Base-by-base conservation (phyloP, 2,113 vertebrate species). In the Syngnathus typhle region DNA sequence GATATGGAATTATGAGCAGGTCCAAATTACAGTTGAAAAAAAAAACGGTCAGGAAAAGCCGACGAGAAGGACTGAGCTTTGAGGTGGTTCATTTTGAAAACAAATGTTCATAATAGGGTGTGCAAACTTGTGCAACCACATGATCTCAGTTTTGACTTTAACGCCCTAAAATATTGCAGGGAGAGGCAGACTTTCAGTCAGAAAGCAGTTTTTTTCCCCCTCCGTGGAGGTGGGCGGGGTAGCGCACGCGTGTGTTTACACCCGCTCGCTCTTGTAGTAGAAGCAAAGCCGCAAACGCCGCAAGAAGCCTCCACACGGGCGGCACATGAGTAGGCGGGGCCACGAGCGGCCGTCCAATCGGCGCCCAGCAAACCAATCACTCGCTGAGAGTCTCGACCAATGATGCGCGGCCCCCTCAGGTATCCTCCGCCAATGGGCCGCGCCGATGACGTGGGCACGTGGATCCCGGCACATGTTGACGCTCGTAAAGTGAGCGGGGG, bases 401-500 rank as follows among this genome's bases (percentile, higher is more conserved):
- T 90, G 11, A 55, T 37, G 65, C 1, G 44, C 44, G 56, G 27
- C 63, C 6, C 52, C 44, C 23, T 15, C 13, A 15, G 55, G 10
- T 47, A 32, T 43, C 65, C 64, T 49, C 60, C 55, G 11, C 12
- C 88, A 87, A 87, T 89, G 38, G 79, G 7, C 71, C 66, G 59
- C 65, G 71, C 69, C 73, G 73, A 84, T 68, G 84, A 68, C 73
- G 68, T 81, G 78, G 88, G 90, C 91, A 92, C 91, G 91, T 92
- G 91, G 85, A 88, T 84, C 68, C 60, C 69, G 75, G 88, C 91
- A 89, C 90, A 90, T 90, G 90, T 90, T 90, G 88, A 87, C 79
- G 88, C 83, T 88, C 70, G 82, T 87, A 89, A 86, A 88, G 81
- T 70, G 87, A 36, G 27, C 9, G 2, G 52, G 27, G 52, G 27